phyloP scores from a whole-genome alignment of 1,140 invertebrate species.

The Cataglyphis hispanica region DNA sequence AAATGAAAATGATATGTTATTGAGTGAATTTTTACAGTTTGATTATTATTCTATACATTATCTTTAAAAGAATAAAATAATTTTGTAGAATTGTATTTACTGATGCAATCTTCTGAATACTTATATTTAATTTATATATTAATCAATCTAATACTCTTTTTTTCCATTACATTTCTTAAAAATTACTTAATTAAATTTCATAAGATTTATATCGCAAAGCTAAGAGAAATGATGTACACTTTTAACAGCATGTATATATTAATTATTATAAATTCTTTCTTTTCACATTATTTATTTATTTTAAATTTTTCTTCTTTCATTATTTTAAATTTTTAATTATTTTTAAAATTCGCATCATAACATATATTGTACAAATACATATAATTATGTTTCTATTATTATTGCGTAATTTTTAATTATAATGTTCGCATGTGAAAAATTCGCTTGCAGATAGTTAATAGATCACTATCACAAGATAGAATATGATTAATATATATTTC shows the following conservation, averaged over 20 bases:
- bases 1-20: neutral
- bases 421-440: neutral
- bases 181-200: slow-evolving; percentile 15
- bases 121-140: neutral
- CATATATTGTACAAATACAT: neutral
- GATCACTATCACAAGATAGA: neutral
- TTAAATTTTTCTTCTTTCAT: neutral
- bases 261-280: neutral
- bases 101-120: neutral
- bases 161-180: neutral
- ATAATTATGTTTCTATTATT: neutral
- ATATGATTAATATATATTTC: neutral
- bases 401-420: too few relatives aligned
- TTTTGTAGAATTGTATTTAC: neutral
- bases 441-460: neutral
- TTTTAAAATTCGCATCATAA: neutral
- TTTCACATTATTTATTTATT: neutral
- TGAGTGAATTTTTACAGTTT: neutral
- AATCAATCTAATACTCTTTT: neutral
- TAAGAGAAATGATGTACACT: neutral
- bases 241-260: neutral
- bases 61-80: neutral
- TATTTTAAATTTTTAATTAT: neutral
- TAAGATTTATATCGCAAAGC: neutral
- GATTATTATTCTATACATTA: neutral